These are phyloP conservation scores for Illadopsis cleaveri DNA, from an alignment of 2,113 vertebrate genomes.

Conservation along the genomic window DNA sequence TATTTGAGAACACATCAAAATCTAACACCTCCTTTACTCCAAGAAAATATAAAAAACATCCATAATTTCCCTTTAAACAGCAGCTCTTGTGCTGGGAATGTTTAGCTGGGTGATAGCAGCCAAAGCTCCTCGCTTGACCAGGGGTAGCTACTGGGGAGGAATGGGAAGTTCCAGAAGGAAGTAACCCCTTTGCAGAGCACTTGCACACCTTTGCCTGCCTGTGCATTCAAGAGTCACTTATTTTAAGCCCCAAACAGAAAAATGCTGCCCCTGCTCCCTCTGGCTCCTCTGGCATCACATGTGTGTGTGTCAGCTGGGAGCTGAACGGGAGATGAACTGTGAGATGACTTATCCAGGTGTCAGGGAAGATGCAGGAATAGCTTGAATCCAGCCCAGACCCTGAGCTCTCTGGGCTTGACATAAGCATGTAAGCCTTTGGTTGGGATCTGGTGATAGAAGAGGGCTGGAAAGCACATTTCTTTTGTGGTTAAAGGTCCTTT, in stretches of 20 bases:
- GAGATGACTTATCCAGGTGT: not conserved
- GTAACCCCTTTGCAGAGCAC: not conserved
- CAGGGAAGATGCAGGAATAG: not conserved
- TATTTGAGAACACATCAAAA: constrained; percentile 17
- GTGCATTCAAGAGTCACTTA: not conserved
- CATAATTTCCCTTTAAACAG: not conserved
- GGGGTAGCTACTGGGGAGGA: not conserved
- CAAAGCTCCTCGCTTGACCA: not conserved
- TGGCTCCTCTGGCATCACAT: not conserved
- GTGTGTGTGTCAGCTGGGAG: not conserved
- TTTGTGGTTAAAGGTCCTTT: constrained; percentile 67
- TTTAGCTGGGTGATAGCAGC: accelerated
- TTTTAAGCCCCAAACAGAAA: not conserved
- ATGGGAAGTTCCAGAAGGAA: not conserved
- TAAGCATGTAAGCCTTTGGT: constrained; percentile 55
- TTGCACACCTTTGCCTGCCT: not conserved
- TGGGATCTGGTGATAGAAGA: constrained; percentile 40
- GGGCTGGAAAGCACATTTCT: constrained; percentile 40
- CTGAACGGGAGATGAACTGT: not conserved
- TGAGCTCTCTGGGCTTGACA: constrained; percentile 11
- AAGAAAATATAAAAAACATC: not conserved
- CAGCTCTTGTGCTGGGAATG: not conserved
- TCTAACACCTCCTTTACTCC: not conserved
- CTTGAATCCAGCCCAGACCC: constrained; percentile 22
- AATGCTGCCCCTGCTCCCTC: not conserved